A percentile compares a stretch with the other conserved stretches of the same genome.
Evolutionary conservation across 2,113 vertebrate genomes (phyloP).

Genomic region (Trinectes maculatus): DNA sequence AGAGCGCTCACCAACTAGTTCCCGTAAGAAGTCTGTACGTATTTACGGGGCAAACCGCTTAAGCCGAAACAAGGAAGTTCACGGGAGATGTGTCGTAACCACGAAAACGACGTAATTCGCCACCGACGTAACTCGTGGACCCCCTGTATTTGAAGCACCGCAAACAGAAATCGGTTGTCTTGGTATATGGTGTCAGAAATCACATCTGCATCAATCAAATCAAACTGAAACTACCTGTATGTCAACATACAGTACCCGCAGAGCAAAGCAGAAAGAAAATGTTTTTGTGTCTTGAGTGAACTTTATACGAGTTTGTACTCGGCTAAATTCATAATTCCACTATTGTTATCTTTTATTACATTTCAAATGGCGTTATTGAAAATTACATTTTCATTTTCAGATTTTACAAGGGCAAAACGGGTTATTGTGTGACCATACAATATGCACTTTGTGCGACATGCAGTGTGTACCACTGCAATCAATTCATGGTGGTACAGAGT

Average conservation of each 20-base stretch:
- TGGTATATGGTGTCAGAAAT: background rate
- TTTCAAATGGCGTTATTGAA: slow-evolving; percentile 23
- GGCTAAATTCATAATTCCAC: slow-evolving; percentile 10
- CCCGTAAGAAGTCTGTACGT: too few relatives aligned
- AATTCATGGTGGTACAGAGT: slow-evolving; percentile 25
- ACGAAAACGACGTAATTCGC: too few relatives aligned
- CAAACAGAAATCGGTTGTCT: background rate
- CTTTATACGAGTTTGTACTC: background rate
- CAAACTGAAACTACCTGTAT: slow-evolving; percentile 6
- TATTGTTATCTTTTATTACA: slow-evolving; percentile 35
- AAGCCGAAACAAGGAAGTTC: too few relatives aligned
- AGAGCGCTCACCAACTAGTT: too few relatives aligned
- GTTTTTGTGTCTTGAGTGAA: background rate
- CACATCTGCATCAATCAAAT: background rate
- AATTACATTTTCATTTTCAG: slow-evolving; percentile 13
- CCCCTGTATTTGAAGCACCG: background rate
- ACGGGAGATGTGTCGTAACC: too few relatives aligned
- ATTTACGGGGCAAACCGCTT: too few relatives aligned
- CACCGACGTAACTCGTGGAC: too few relatives aligned
- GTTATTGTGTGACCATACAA: slow-evolving; percentile 33
- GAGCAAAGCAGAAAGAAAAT: background rate
- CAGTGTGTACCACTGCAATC: slow-evolving; percentile 42
- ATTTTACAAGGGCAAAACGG: slow-evolving; percentile 4
- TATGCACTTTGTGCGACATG: slow-evolving; percentile 23
- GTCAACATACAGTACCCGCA: background rate